A percentile compares a stretch with the other conserved stretches of the same genome.
Evolutionary conservation across 2,113 vertebrate species (phyloP).

Genomic region (Okapia johnstoni): DNA sequence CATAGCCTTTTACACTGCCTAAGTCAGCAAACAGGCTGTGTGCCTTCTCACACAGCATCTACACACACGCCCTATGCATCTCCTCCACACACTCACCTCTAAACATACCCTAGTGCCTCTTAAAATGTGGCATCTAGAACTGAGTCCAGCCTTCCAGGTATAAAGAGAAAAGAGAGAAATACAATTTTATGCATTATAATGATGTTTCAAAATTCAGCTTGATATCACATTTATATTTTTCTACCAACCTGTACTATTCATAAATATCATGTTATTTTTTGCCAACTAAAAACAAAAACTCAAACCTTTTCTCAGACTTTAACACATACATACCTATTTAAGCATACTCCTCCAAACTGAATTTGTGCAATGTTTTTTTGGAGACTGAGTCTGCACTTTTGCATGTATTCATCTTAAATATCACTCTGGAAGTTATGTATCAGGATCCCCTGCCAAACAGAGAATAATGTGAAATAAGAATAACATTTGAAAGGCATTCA

Average conservation of each 20-base stretch:
- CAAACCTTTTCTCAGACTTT: neutral
- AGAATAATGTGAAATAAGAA: slow-evolving; percentile 31
- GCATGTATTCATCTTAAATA: slow-evolving; percentile 10
- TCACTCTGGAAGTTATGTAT: neutral
- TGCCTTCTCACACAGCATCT: neutral
- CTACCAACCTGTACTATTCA: neutral
- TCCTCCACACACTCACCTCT: neutral
- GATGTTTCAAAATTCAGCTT: neutral
- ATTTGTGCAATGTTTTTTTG: neutral
- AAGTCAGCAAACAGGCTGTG: neutral
- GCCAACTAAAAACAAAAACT: neutral
- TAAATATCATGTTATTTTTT: neutral
- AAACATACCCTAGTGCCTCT: neutral
- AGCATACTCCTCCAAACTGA: neutral
- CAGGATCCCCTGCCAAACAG: neutral
- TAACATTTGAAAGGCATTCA: neutral
- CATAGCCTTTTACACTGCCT: neutral
- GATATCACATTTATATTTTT: slow-evolving; percentile 10
- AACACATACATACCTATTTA: neutral
- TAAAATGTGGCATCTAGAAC: neutral
- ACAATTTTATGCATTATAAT: neutral
- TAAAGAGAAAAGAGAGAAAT: neutral
- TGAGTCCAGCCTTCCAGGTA: neutral
- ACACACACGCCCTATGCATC: neutral
- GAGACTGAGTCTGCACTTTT: neutral